A percentile compares a stretch with the other conserved stretches of the same genome.
These are phyloP conservation scores for Orthosia gracilis DNA, from an alignment of 2,888 invertebrate genomes.

Conservation along the genomic window DNA sequence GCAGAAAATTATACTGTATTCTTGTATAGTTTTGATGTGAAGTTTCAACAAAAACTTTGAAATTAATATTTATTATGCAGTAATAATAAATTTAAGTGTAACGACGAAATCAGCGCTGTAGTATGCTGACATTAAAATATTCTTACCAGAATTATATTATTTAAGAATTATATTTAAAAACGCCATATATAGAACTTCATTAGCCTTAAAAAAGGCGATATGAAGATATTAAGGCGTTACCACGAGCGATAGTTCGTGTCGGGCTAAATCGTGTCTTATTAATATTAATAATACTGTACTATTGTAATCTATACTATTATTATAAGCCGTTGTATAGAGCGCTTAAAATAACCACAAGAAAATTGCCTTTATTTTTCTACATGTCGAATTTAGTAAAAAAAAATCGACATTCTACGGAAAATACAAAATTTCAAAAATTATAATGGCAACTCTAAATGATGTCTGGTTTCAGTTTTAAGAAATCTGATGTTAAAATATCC, in stretches of 20 bases:
- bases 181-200: slow-evolving; percentile 11
- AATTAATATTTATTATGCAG: not conserved
- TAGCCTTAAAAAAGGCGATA: slow-evolving; percentile 1
- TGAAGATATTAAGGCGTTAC: slow-evolving; percentile 41
- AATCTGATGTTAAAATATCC: slow-evolving; percentile 13
- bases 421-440: slow-evolving; percentile 19
- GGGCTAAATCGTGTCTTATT: slow-evolving; percentile 82
- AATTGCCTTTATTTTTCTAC: slow-evolving; percentile 34
- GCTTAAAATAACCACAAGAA: slow-evolving; percentile 21
- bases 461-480: slow-evolving; percentile 59
- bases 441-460: not conserved
- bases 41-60: slow-evolving; percentile 18
- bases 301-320: slow-evolving; percentile 56
- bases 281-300: slow-evolving; percentile 68
- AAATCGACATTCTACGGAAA: slow-evolving; percentile 53
- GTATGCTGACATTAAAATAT: slow-evolving; percentile 28
- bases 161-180: slow-evolving; percentile 31
- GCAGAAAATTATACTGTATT: slow-evolving; percentile 9
- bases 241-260: slow-evolving; percentile 60
- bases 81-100: slow-evolving; percentile 19
- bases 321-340: slow-evolving; percentile 43
- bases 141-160: slow-evolving; percentile 39
- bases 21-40: slow-evolving; percentile 11
- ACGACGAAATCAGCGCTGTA: slow-evolving; percentile 33
- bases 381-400: slow-evolving; percentile 49